Evolutionary conservation across 2,113 vertebrate species (phyloP), one percentile per base, ranked within the genome.

Genomic region (Lasiurus borealis): DNA sequence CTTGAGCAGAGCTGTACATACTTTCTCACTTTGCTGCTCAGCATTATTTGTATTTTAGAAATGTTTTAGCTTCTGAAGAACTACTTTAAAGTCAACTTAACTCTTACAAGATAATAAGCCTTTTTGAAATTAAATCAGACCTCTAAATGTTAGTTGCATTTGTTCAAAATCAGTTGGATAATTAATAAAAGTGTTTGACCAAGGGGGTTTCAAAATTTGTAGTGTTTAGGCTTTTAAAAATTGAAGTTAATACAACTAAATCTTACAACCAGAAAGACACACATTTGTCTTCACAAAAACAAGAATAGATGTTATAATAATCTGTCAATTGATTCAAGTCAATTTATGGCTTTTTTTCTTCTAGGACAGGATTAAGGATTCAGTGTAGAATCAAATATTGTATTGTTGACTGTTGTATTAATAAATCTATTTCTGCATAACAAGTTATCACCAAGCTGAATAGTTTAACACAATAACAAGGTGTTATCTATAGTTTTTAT

Each of bases 131-230:
- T 92, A 95, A 91, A 78, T 21, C 46, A 68, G 2, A 6, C 23
- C 34, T 92, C 27, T 91, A 86, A 57, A 88, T 85, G 77, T 87
- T 46, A 6, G 16, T 59, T 72, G 36, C 44, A 66, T 78, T 86
- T 90, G 36, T 64, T 64, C 34, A 93, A 82, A 87, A 90, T 94
- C 25, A 59, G 5, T 64, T 82, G 31, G 93, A 50, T 64, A 82
- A 36, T 1, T 88, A 66, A 84, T 85, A 85, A 78, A 89, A 72
- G 5, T 71, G 21, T 64, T 96, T 88, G 88, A 93, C 2, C 57
- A 78, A 95, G 14, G 5, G 31, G 8, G 48, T 71, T 16, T 31
- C 76, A 76, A 81, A 82, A 27, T 64, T 59, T 31, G 69, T n/a
- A 40, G 7, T 89, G 86, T 83, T 62, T 25, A 92, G 62, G 18